Evolutionary conservation across 2,113 vertebrate species (phyloP), one percentile per base, ranked within the genome.

Genomic region (Chrysochloris asiatica): DNA sequence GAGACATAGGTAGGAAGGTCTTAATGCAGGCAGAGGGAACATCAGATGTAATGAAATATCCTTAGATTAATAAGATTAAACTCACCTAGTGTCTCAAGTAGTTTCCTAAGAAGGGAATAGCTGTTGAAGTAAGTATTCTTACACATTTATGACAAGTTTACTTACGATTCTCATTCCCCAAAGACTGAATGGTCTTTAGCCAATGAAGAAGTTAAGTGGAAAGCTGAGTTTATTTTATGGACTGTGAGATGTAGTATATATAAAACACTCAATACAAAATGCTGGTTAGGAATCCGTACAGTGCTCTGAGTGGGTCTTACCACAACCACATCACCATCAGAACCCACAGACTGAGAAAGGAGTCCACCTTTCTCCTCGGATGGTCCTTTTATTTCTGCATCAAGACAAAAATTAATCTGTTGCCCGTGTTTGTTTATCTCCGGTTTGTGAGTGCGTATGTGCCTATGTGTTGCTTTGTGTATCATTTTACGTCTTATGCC

Each of bases 241-340:
- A 24, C n/a, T 33, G 9, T 4, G 8, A 56, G 59, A 47, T 6
- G 8, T 14, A 38, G 14, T 19, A 1, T 61, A 2, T 1, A 9
- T 10, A 10, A 50, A 45, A n/a, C 30, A 1, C 6, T 3, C 9
- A 24, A 6, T 2, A 0, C 30, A 14, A 45, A 59, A 21, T 33
- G 52, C 21, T n/a, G n/a, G n/a, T n/a, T n/a, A n/a, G n/a, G n/a
- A n/a, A n/a, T n/a, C n/a, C n/a, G n/a, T n/a, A n/a, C n/a, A n/a
- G n/a, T n/a, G n/a, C n/a, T n/a, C 45, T 14, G 28, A 12, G 8
- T 9, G 24, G 30, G 61, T 8, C 41, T 13, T 9, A 4, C 17
- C 0, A 36, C 16, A 16, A 10, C 0, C 8, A 43, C 13, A 14
- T 11, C 2, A 13, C 21, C 33, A 8, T 16, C 45, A 19, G 56